phyloP scores from a whole-genome alignment of 2,797 vertebrate species.

The Margarornis squamiger region DNA sequence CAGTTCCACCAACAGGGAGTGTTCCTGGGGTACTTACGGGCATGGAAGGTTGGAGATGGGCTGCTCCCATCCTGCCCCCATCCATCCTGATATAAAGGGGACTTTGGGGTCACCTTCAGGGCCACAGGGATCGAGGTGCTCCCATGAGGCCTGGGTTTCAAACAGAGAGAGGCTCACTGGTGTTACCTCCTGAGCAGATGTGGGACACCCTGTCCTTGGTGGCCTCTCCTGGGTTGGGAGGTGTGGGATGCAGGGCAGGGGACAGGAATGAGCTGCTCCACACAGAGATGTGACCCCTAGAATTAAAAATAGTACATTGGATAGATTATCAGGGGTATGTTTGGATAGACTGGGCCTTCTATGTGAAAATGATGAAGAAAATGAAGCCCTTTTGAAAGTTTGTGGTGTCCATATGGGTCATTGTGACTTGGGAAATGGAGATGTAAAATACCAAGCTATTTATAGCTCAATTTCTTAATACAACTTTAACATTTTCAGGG shows the following conservation, averaged over 20 bases:
- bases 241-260: neutral
- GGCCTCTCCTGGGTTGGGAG: accelerated
- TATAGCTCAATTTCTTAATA: slow-evolving; percentile 52
- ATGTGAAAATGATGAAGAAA: slow-evolving; percentile 9
- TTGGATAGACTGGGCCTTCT: neutral
- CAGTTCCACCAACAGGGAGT: neutral
- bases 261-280: neutral
- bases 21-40: neutral
- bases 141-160: neutral
- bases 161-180: neutral
- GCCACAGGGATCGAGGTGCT: neutral
- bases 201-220: neutral
- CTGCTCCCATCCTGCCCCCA: neutral
- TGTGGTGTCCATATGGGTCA: slow-evolving; percentile 35
- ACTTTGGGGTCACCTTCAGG: neutral
- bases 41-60: neutral
- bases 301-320: neutral
- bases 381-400: neutral
- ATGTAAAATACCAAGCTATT: slow-evolving; percentile 48
- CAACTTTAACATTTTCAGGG: slow-evolving; percentile 37
- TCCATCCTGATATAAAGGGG: neutral
- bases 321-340: neutral
- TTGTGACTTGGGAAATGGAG: neutral
- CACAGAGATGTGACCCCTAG: neutral
- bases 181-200: neutral